These are phyloP conservation scores for Batillaria attramentaria DNA, from an alignment of 1,140 invertebrate species.

Conservation along the genomic window DNA sequence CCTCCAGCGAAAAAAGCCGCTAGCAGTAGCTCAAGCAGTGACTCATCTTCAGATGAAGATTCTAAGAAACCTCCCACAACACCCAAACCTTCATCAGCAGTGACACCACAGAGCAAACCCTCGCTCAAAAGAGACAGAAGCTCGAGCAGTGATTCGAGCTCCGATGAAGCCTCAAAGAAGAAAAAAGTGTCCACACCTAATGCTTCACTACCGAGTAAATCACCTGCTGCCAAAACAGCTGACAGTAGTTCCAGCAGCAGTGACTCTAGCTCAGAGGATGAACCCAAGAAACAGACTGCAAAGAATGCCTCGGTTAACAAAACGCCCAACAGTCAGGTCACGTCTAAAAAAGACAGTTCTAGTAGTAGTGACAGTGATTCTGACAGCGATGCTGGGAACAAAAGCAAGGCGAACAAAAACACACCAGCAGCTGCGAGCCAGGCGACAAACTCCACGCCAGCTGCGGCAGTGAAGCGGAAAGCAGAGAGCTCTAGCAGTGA, in stretches of 20 bases:
- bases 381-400: not conserved
- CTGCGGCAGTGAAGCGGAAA: not conserved
- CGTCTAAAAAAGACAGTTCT: not conserved
- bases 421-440: too few relatives aligned
- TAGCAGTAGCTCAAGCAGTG: slow-evolving; percentile 37
- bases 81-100: slow-evolving; percentile 26
- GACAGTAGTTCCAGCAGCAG: slow-evolving; percentile 30
- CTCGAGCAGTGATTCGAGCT: slow-evolving; percentile 31
- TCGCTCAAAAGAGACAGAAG: slow-evolving; percentile 23
- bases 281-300: slow-evolving; percentile 23
- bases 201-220: slow-evolving; percentile 19
- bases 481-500: slow-evolving; percentile 33
- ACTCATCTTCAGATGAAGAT: slow-evolving; percentile 42
- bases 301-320: slow-evolving; percentile 12
- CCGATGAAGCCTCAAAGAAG: slow-evolving; percentile 32
- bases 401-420: too few relatives aligned
- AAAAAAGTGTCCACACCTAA: slow-evolving; percentile 31
- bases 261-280: slow-evolving; percentile 44
- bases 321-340: not conserved
- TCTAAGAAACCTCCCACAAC: slow-evolving; percentile 13
- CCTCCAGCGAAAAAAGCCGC: slow-evolving; percentile 24
- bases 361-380: not conserved
- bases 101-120: slow-evolving; percentile 4
- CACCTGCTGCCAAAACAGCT: not conserved
- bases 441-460: too few relatives aligned